These are phyloP conservation scores for Halichoerus grypus DNA, from an alignment of 2,113 vertebrate species.

Conservation along the genomic window DNA sequence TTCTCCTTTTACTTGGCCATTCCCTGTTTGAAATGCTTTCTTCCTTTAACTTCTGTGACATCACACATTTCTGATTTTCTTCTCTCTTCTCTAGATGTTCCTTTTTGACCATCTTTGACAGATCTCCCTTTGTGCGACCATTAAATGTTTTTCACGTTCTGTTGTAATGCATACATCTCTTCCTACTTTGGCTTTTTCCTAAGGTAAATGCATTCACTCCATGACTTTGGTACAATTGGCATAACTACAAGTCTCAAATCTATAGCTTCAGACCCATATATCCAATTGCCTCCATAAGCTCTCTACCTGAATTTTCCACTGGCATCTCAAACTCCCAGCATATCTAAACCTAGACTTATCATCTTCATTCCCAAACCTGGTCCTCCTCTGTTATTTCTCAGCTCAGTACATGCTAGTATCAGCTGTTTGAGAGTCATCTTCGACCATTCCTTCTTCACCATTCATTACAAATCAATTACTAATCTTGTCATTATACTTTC, in stretches of 20 bases:
- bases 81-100: background rate
- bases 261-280: background rate
- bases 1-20: slow-evolving; percentile 28
- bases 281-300: background rate
- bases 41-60: background rate
- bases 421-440: background rate
- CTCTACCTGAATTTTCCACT: background rate
- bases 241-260: background rate
- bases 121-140: background rate
- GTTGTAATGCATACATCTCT: slow-evolving; percentile 1
- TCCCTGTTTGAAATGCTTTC: slow-evolving; percentile 43
- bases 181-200: background rate
- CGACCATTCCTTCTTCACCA: background rate
- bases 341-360: background rate
- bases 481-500: background rate
- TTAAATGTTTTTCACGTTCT: slow-evolving; percentile 4
- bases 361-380: background rate
- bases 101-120: background rate
- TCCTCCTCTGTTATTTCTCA: background rate
- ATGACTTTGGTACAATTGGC: background rate
- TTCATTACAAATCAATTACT: background rate
- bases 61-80: background rate
- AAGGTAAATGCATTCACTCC: background rate
- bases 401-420: background rate
- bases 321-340: background rate